phyloP scores from a whole-genome alignment of 1,140 invertebrate species.

The Colletes gigas region DNA sequence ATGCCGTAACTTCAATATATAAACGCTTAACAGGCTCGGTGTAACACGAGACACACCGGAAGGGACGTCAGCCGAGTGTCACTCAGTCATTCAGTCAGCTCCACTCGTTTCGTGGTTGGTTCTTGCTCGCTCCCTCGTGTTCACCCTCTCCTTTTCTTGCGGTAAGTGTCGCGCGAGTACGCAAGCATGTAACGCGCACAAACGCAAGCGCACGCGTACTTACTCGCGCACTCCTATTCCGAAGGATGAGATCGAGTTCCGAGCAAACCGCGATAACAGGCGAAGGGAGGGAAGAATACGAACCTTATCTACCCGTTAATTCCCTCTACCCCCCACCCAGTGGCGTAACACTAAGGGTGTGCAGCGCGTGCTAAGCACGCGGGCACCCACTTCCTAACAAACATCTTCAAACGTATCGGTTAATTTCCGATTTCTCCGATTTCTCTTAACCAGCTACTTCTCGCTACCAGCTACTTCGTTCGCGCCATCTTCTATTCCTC shows the following conservation, averaged over 20 bases:
- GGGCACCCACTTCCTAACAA: too few relatives aligned
- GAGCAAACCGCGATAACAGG: slow-evolving; percentile 37
- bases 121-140: slow-evolving; percentile 8
- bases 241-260: slow-evolving; percentile 53
- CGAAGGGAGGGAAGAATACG: slow-evolving; percentile 41
- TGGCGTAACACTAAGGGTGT: too few relatives aligned
- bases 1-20: slow-evolving; percentile 78
- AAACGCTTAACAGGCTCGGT: slow-evolving; percentile 75
- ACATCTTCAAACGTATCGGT: too few relatives aligned
- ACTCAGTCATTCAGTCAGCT: slow-evolving; percentile 75
- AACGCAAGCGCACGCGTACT: slow-evolving; percentile 14
- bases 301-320: slow-evolving; percentile 45
- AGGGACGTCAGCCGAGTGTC: slow-evolving; percentile 78
- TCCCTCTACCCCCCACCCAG: background rate
- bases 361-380: too few relatives aligned
- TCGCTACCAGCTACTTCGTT: too few relatives aligned
- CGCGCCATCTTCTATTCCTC: too few relatives aligned
- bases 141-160: background rate
- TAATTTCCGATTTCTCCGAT: too few relatives aligned
- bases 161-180: slow-evolving; percentile 50
- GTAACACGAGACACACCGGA: slow-evolving; percentile 80
- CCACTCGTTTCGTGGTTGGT: slow-evolving; percentile 40
- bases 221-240: slow-evolving; percentile 55
- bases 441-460: too few relatives aligned
- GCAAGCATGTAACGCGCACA: slow-evolving; percentile 19